Evolutionary conservation across 2,888 invertebrate species (phyloP).

Genomic region (Saturnia pavonia): DNA sequence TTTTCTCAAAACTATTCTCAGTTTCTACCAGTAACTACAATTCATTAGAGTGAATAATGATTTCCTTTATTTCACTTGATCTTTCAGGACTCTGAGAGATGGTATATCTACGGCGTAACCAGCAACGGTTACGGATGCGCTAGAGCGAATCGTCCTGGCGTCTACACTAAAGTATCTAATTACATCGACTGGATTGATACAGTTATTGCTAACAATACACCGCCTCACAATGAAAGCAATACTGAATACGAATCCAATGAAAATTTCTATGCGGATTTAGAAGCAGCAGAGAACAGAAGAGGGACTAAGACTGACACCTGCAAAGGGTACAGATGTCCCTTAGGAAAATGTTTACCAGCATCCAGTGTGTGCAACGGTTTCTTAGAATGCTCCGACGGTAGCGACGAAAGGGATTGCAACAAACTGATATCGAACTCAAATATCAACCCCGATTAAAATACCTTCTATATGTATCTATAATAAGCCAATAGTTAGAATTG

Average conservation of each 20-base stretch:
- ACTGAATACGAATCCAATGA: conserved; percentile 48
- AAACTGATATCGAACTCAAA: conserved; percentile 50
- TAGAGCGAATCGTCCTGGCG: conserved; percentile 88
- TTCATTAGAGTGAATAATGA: too few relatives aligned
- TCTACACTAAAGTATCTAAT: conserved; percentile 90
- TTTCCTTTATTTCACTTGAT: background rate
- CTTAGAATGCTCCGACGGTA: conserved; percentile 89
- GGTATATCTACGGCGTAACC: conserved; percentile 85
- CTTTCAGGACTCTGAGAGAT: conserved; percentile 70
- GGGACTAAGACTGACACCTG: conserved; percentile 70
- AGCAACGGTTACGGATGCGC: conserved; percentile 92
- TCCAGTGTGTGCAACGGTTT: conserved; percentile 89
- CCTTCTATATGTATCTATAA: conserved; percentile 36
- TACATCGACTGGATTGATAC: conserved; percentile 88
- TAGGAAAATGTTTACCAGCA: conserved; percentile 87
- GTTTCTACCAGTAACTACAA: too few relatives aligned
- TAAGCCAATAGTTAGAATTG: conserved; percentile 69
- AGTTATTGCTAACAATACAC: conserved; percentile 70
- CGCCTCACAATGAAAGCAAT: conserved; percentile 44
- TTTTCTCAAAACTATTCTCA: too few relatives aligned
- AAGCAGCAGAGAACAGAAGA: conserved; percentile 68
- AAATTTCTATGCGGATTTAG: conserved; percentile 67
- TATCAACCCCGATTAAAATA: conserved; percentile 60
- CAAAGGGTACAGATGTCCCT: conserved; percentile 87
- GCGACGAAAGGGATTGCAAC: conserved; percentile 85